Evolutionary conservation across 2,113 vertebrate genomes (phyloP).

Genomic region (Hydropotes inermis): DNA sequence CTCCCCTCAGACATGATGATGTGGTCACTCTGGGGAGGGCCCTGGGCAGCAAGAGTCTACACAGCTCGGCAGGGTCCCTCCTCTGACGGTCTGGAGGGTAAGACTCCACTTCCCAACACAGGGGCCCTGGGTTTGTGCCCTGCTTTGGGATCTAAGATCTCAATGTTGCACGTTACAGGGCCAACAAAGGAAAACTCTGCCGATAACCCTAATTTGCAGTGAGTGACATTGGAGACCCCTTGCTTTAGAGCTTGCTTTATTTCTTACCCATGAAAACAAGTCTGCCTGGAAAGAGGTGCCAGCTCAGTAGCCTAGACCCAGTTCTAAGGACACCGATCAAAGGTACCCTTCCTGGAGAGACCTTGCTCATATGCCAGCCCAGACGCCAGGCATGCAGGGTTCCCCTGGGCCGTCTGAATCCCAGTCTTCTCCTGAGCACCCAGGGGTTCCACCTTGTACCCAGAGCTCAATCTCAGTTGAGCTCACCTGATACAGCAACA

Average conservation of each 20-base stretch:
- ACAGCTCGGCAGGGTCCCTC: not conserved
- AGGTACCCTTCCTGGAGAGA: not conserved
- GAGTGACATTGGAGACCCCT: not conserved
- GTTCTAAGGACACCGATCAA: not conserved
- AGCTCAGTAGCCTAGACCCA: not conserved
- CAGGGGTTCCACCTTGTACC: too few species aligned
- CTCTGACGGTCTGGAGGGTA: not conserved
- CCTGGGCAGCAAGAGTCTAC: too few species aligned
- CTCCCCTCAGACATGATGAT: not conserved
- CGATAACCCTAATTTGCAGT: not conserved
- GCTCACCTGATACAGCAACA: not conserved
- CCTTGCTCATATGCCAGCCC: not conserved
- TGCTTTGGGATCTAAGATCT: not conserved
- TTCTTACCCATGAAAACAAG: not conserved
- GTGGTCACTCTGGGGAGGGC: not conserved
- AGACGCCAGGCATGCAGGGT: not conserved
- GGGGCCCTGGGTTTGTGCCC: not conserved
- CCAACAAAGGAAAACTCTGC: not conserved
- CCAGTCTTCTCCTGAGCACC: not conserved
- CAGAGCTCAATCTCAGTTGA: not conserved
- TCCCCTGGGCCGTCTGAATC: not conserved
- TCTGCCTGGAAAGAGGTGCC: not conserved
- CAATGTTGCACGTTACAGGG: not conserved
- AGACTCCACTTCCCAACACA: not conserved
- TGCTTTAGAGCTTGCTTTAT: not conserved